Base-by-base conservation (phyloP, 2,888 invertebrate genomes). In the Eupithecia vulgata region DNA sequence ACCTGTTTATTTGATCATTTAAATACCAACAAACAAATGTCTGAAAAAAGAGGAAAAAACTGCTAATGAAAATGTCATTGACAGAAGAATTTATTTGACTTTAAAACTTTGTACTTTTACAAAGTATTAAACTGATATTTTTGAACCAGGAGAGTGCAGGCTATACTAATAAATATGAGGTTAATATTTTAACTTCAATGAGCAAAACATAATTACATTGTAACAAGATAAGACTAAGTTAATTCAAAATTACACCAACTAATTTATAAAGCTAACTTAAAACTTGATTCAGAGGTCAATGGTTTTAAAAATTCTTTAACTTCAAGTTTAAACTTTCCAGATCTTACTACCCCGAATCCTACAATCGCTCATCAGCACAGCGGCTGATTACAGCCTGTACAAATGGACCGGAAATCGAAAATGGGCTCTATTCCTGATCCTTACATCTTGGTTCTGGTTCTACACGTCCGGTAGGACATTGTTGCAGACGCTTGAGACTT, bases 361-460 rank as follows among this genome's bases (percentile, higher is more conserved):
- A 5, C 99, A 99, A 95, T 97, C 97, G 0, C 8, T 96, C 0
- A 81, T 99, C 15, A 97, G 97, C 79, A 95, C 97, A 0, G 95
- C 96, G 70, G 97, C 97, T 0, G 99, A 99, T 88, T 96, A 97
- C 81, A 88, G 91, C 73, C 93, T 95, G 78, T 97, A 96, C 84
- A 90, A 95, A 78, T 97, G 97, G 97, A 95, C 96, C 0, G 96
- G 96, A 0, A 93, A 92, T n/a, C 95, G 96, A 70, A 96, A 97
- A 89, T 97, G 97, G 97, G 96, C 97, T 0, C 86, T 97, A 10
- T 96, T 97, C 81, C 94, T 96, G 72, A 95, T 98, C 68, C 91
- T 97, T 0, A 95, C 96, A 0, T 97, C 97, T 62, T 99, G 98
- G 98, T 99, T 98, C 90, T 97, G 98, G 96, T 97, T 98, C 87